Evolutionary conservation across 2,797 vertebrate species (phyloP), one percentile per base, ranked within the genome.

Genomic region (Anguilla anguilla): DNA sequence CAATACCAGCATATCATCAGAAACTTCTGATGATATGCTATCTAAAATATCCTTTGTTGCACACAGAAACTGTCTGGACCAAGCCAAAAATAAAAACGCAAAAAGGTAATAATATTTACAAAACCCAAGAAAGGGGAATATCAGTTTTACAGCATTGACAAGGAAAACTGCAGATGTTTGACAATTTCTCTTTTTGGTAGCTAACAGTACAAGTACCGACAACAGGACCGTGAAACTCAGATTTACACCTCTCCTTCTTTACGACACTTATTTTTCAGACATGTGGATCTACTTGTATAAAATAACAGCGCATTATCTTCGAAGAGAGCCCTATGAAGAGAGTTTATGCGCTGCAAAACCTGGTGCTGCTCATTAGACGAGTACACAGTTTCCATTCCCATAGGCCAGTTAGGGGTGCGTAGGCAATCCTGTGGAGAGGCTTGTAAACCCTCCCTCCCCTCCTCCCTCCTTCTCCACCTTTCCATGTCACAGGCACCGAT

Each of bases 311-410:
- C 82, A 85, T 82, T 88, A 69, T 88, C 86, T 90, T 92, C 90
- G 89, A 88, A 88, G 86, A 81, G 83, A 87, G 84, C 85, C 74
- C 88, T 85, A 79, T 87, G 89, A 86, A 87, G 85, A 89, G 90
- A 55, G 88, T 59, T 87, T 90, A 87, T 88, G 82, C 72, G 84
- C 77, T 90, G 87, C 87, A 83, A 92, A 90, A 90, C 90, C 86
- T 85, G 17, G 87, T 83, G 89, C 43, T 89, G 86, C 86, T 89
- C 89, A 89, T 89, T 91, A 90, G 82, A 83, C 35, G 83, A 79
- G 81, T 83, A 89, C 77, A 31, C 81, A 64, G 85, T 35, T 88
- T 43, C 39, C 39, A 43, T 43, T 91, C 84, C 86, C 85, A 86
- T 81, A 88, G 85, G 74, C 35, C 31, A 39, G 74, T 25, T 67